phyloP scores from a whole-genome alignment of 1,140 invertebrate genomes.

The Zaprionus lachaisei region DNA sequence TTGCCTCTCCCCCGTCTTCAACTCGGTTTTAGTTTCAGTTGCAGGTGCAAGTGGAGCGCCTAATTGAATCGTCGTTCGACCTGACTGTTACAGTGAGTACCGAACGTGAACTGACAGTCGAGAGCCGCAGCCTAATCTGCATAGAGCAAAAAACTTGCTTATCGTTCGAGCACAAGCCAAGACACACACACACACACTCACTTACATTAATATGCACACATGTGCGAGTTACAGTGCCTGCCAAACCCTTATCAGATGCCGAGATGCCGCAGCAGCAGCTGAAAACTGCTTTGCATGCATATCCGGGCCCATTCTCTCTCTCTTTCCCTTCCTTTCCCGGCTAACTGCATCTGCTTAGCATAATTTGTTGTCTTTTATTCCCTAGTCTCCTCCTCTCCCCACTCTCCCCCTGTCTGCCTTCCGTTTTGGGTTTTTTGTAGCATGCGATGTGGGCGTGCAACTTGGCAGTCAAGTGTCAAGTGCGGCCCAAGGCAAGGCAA shows the following conservation, averaged over 20 bases:
- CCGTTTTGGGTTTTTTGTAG: slow-evolving; percentile 1
- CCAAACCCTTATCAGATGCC: slow-evolving; percentile 68
- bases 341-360: slow-evolving; percentile 79
- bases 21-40: slow-evolving; percentile 48
- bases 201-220: slow-evolving; percentile 63
- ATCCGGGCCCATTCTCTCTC: slow-evolving; percentile 42
- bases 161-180: slow-evolving; percentile 29
- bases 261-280: slow-evolving; percentile 26
- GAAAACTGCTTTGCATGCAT: slow-evolving; percentile 61
- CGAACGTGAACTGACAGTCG: slow-evolving; percentile 35
- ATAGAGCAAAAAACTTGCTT: slow-evolving; percentile 44
- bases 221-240: slow-evolving; percentile 47
- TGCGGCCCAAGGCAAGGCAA: slow-evolving; percentile 40
- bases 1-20: neutral
- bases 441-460: slow-evolving; percentile 23
- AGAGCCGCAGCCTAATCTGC: slow-evolving; percentile 23
- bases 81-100: slow-evolving; percentile 21
- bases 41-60: slow-evolving; percentile 3
- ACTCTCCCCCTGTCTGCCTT: slow-evolving; percentile 10
- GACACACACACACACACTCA: slow-evolving; percentile 1
- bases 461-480: slow-evolving; percentile 19
- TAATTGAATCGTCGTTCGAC: neutral
- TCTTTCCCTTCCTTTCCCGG: slow-evolving; percentile 18
- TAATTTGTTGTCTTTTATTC: slow-evolving; percentile 66
- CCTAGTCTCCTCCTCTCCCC: neutral